These are phyloP conservation scores for Notothenia coriiceps DNA, from an alignment of 2,113 vertebrate species.

Conservation along the genomic window DNA sequence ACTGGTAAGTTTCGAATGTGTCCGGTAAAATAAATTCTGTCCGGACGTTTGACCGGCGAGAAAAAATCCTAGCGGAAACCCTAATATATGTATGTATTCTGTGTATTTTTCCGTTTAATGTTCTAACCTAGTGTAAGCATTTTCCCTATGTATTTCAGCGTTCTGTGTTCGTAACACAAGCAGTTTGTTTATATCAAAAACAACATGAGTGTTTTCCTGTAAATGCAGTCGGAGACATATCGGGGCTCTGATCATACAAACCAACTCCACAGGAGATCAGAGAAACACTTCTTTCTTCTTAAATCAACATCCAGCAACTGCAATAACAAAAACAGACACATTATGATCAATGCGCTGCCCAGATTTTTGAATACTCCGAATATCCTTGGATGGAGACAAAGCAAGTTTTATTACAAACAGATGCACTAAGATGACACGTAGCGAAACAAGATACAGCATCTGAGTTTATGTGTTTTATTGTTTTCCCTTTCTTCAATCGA, in stretches of 20 bases:
- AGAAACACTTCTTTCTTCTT: not conserved
- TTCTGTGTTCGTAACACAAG: not conserved
- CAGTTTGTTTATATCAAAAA: not conserved
- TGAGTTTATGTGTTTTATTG: not conserved
- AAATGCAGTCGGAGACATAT: not conserved
- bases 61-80: no score
- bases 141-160: not conserved
- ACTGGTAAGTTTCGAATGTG: no score
- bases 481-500: not conserved
- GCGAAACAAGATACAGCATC: not conserved
- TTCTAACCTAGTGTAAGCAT: not conserved
- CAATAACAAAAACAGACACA: not conserved
- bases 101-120: not conserved
- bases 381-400: not conserved
- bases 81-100: no score
- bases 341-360: not conserved
- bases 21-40: no score
- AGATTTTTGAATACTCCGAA: not conserved
- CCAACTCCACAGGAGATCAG: not conserved
- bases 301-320: not conserved
- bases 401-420: not conserved
- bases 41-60: no score
- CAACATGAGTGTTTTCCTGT: not conserved
- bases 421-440: conserved; percentile 23
- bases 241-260: not conserved